Evolutionary conservation across 92 coral and sea anemone species (phyloP).

Genomic region (Scolanthus callimorphus): DNA sequence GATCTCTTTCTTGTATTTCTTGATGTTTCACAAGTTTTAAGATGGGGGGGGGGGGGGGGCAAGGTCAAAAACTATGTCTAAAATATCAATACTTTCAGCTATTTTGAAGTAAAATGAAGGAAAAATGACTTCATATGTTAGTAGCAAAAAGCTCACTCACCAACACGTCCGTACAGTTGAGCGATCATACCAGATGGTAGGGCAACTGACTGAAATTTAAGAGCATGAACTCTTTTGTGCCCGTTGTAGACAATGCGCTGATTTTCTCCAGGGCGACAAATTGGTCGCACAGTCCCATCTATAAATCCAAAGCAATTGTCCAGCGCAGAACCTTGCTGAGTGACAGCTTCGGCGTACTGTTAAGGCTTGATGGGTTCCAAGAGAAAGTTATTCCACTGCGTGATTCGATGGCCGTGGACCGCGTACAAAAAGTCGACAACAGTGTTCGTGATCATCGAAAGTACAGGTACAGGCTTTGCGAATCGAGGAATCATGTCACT

Average conservation of each 20-base stretch:
- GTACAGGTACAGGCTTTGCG: neutral
- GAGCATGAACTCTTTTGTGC: no score
- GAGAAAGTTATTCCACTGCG: neutral
- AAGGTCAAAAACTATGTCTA: no score
- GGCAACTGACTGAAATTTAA: constrained; percentile 14
- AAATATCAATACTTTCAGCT: no score
- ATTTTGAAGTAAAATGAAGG: no score
- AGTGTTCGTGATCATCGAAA: neutral
- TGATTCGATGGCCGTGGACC: neutral
- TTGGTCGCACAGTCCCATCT: constrained; percentile 18
- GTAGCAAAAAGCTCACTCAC: neutral
- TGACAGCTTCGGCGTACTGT: constrained; percentile 9
- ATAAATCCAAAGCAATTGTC: constrained; percentile 26
- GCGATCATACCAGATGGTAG: constrained; percentile 6
- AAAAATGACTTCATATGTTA: no score
- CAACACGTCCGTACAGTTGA: constrained; percentile 8
- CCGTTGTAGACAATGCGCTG: no score
- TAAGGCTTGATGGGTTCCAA: neutral
- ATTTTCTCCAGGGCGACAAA: no score
- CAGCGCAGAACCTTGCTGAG: constrained; percentile 7
- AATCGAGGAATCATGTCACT: neutral
- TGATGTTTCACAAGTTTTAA: no score
- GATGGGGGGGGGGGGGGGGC: no score
- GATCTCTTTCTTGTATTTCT: no score
- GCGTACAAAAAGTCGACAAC: neutral